Conservation (phyloP, 1,140 invertebrate genomes). For the Platyura marginata region DNA sequence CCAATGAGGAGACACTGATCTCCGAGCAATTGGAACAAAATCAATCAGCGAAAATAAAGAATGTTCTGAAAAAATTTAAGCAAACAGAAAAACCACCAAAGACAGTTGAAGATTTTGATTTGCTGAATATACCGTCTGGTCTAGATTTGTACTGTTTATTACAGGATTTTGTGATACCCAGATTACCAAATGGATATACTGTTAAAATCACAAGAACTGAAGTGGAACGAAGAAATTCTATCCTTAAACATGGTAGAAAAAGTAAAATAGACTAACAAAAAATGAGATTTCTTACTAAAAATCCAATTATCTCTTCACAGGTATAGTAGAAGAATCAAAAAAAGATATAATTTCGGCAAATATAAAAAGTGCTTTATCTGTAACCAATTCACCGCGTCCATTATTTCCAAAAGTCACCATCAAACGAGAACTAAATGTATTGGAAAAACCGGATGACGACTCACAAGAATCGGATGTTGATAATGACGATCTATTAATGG, state of each 20-base stretch:
- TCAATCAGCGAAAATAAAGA: constrained; percentile 3
- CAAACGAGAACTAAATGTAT: constrained; percentile 5
- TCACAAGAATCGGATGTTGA: neutral
- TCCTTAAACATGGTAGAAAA: no score
- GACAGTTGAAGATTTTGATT: constrained; percentile 16
- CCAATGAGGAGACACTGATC: constrained; percentile 15
- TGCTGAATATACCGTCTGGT: constrained; percentile 16
- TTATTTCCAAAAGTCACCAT: constrained; percentile 15
- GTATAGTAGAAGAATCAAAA: no score
- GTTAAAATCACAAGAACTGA: no score
- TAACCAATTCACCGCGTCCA: constrained; percentile 13
- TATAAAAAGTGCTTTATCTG: neutral
- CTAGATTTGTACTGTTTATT: constrained; percentile 18
- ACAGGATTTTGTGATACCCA: constrained; percentile 21
- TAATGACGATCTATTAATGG: neutral
- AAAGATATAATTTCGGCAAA: neutral
- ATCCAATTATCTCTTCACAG: no score
- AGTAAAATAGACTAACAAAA: no score
- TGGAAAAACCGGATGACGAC: neutral
- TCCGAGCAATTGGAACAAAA: constrained; percentile 13
- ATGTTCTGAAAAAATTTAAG: neutral
- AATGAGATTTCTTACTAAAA: no score
- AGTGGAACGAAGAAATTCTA: no score
- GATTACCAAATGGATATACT: constrained; percentile 18
- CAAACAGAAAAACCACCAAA: neutral